phyloP scores from a whole-genome alignment of 1,140 invertebrate genomes.

The Bombus turneri region DNA sequence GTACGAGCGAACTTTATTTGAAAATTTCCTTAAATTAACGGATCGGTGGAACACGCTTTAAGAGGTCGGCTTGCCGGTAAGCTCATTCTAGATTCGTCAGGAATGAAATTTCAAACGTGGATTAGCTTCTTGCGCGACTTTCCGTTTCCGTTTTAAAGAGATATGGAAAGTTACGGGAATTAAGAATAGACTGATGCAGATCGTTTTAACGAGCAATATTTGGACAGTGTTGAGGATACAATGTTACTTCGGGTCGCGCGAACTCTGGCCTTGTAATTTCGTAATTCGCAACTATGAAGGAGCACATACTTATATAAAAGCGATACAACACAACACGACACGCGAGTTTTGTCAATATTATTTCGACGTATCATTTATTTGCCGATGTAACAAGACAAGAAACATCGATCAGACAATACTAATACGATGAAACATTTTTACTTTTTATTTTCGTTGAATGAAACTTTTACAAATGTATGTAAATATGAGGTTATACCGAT shows the following conservation, averaged over 20 bases:
- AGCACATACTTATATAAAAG: no score
- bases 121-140: constrained; percentile 61
- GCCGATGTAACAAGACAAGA: not conserved
- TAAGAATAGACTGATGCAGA: constrained; percentile 27
- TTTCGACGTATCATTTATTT: no score
- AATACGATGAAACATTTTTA: not conserved
- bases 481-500: not conserved
- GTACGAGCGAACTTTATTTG: constrained; percentile 18
- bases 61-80: constrained; percentile 12
- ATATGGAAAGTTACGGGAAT: constrained; percentile 36
- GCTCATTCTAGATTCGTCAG: constrained; percentile 61
- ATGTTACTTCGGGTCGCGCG: not conserved
- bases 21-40: constrained; percentile 58
- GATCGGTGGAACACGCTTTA: constrained; percentile 14
- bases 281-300: no score
- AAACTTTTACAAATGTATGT: not conserved
- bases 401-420: not conserved
- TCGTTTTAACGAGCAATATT: constrained; percentile 13
- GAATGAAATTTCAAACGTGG: constrained; percentile 74
- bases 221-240: not conserved
- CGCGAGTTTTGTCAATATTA: no score
- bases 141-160: constrained; percentile 21
- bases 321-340: no score
- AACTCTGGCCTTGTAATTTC: not conserved
- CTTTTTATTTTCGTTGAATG: not conserved